These are phyloP conservation scores for Empis stercorea DNA, from an alignment of 2,888 invertebrate genomes.

Conservation along the genomic window DNA sequence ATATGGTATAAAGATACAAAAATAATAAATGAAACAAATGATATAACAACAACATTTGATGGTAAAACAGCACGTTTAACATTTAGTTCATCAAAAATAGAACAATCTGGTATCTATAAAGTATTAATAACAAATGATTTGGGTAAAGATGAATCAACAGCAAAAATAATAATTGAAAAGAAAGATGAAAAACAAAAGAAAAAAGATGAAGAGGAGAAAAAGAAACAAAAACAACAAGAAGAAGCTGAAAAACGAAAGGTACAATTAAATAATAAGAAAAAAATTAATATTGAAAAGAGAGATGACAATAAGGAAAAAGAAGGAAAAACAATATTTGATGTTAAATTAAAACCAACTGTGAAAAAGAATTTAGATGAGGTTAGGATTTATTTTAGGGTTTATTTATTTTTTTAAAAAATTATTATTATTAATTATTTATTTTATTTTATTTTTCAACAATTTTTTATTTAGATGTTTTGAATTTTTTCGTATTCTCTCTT, in stretches of 20 bases:
- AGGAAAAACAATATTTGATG: constrained; percentile 39
- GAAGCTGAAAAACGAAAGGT: constrained; percentile 35
- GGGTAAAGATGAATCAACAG: constrained; percentile 78
- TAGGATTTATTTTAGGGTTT: too few species aligned
- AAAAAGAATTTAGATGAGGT: constrained; percentile 19
- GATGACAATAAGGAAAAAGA: constrained; percentile 30
- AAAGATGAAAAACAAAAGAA: constrained; percentile 42
- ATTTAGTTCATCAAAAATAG: constrained; percentile 62
- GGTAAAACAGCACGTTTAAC: constrained; percentile 67
- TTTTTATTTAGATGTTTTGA: too few species aligned
- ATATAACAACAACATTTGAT: constrained; percentile 68
- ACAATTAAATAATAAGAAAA: constrained; percentile 32
- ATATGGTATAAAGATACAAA: constrained; percentile 77
- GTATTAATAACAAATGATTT: constrained; percentile 81
- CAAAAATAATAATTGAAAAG: constrained; percentile 68
- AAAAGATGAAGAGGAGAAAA: constrained; percentile 36
- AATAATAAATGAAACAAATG: constrained; percentile 62
- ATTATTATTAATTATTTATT: too few species aligned
- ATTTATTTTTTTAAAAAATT: too few species aligned
- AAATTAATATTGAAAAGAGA: constrained; percentile 17
- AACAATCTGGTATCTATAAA: constrained; percentile 68
- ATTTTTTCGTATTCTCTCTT: too few species aligned
- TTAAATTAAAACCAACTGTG: constrained; percentile 29
- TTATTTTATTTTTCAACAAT: too few species aligned
- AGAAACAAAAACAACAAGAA: constrained; percentile 38